Percentiles rank a stretch among this genome's conserved stretches.
These are phyloP conservation scores for Malurus leucopterus DNA, from an alignment of 2,797 vertebrate species.

Conservation along the genomic window DNA sequence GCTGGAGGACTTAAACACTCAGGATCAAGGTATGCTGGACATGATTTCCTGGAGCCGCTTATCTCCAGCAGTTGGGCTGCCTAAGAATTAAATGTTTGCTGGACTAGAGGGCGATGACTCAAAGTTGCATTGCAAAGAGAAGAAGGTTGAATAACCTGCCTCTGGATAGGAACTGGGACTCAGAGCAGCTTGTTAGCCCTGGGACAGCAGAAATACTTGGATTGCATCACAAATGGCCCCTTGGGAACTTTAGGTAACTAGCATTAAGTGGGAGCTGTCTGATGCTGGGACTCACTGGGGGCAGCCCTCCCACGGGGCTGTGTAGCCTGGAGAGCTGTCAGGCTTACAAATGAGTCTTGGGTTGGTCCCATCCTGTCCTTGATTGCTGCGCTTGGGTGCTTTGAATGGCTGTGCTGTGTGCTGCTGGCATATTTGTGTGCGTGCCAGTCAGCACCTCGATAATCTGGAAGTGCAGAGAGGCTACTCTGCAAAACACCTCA, in stretches of 20 bases:
- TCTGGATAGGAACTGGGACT: neutral
- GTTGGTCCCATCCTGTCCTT: neutral
- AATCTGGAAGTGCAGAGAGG: neutral
- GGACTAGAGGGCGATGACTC: neutral
- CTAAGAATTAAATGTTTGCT: neutral
- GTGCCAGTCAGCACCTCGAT: accelerated
- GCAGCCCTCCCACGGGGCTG: neutral
- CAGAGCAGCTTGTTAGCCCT: neutral
- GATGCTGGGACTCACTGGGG: neutral
- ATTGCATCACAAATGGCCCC: neutral
- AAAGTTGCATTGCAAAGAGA: neutral
- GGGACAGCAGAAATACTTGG: neutral
- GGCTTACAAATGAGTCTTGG: neutral
- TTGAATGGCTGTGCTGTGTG: neutral
- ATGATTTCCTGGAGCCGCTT: neutral
- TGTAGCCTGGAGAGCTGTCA: neutral
- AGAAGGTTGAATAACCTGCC: neutral
- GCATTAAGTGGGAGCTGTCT: neutral
- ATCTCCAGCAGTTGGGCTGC: neutral
- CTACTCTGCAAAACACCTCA: neutral
- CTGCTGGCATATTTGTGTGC: neutral
- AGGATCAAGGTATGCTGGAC: neutral
- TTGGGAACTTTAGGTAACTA: neutral
- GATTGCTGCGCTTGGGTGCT: neutral
- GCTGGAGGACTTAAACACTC: neutral